Conservation (phyloP, 2,888 invertebrate species). For the Sepioteuthis lessoniana region DNA sequence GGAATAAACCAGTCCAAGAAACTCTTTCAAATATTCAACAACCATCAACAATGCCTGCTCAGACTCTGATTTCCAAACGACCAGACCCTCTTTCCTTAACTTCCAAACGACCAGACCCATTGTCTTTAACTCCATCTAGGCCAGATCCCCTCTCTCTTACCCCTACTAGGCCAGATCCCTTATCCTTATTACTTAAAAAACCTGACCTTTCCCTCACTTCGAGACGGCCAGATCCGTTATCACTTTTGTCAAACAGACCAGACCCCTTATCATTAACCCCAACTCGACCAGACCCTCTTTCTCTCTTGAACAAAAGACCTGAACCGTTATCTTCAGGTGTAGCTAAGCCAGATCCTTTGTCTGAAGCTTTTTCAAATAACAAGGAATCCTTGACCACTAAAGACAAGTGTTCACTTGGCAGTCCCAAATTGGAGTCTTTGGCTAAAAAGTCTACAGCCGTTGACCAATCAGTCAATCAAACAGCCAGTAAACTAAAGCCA, state of each 20-base stretch:
- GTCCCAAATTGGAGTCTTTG: constrained; percentile 41
- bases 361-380: constrained; percentile 40
- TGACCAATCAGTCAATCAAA: background rate
- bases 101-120: background rate
- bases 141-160: background rate
- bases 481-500: constrained; percentile 25
- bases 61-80: constrained; percentile 25
- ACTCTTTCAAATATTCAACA: background rate
- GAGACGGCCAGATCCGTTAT: background rate
- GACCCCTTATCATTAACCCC: constrained; percentile 1
- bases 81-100: constrained; percentile 34
- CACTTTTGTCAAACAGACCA: background rate
- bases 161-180: background rate
- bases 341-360: constrained; percentile 35
- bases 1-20: background rate
- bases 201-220: background rate
- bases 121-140: background rate
- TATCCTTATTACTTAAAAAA: background rate
- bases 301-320: constrained; percentile 35
- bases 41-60: background rate
- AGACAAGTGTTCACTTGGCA: constrained; percentile 9
- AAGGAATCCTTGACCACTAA: constrained; percentile 40
- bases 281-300: constrained; percentile 42
- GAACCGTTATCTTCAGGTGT: background rate
- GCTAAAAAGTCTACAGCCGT: constrained; percentile 34